Evolutionary conservation across 2,113 vertebrate genomes (phyloP).

Genomic region (Lates calcarifer): DNA sequence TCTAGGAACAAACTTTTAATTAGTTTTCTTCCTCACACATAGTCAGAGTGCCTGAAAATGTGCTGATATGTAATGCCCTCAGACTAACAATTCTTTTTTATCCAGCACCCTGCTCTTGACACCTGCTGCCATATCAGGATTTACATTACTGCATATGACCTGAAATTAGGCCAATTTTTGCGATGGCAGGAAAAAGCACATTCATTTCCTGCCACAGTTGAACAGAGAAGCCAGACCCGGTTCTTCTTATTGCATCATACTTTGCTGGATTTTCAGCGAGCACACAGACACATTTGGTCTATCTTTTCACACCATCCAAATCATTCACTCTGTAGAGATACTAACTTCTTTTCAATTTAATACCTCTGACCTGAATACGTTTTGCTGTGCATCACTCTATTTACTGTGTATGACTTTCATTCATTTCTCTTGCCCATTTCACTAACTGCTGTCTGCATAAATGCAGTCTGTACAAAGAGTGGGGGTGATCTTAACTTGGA

Average conservation of each 20-base stretch:
- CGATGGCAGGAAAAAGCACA: conserved; percentile 12
- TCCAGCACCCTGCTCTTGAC: conserved; percentile 60
- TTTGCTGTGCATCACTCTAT: conserved; percentile 42
- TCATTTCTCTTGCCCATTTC: conserved; percentile 79
- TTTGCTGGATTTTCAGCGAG: background rate
- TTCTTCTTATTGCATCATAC: conserved; percentile 20
- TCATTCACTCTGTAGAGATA: conserved; percentile 36
- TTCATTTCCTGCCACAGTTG: conserved; percentile 35
- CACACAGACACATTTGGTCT: conserved; percentile 17
- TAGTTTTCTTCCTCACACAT: conserved; percentile 64
- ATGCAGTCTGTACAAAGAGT: conserved; percentile 40
- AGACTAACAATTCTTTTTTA: conserved; percentile 61
- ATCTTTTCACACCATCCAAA: conserved; percentile 33
- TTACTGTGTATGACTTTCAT: conserved; percentile 53
- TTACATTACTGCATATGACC: conserved; percentile 65
- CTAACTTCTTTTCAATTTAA: conserved; percentile 48
- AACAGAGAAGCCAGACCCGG: conserved; percentile 18
- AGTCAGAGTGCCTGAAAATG: conserved; percentile 60
- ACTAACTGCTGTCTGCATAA: conserved; percentile 85
- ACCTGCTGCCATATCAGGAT: conserved; percentile 69
- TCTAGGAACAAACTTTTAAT: conserved; percentile 69
- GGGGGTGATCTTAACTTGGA: conserved; percentile 46
- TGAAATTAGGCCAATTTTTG: conserved; percentile 55
- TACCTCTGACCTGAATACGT: conserved; percentile 48
- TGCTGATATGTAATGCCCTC: conserved; percentile 67